phyloP scores from a whole-genome alignment of 2,113 vertebrate genomes.

The Burhinus oedicnemus region DNA sequence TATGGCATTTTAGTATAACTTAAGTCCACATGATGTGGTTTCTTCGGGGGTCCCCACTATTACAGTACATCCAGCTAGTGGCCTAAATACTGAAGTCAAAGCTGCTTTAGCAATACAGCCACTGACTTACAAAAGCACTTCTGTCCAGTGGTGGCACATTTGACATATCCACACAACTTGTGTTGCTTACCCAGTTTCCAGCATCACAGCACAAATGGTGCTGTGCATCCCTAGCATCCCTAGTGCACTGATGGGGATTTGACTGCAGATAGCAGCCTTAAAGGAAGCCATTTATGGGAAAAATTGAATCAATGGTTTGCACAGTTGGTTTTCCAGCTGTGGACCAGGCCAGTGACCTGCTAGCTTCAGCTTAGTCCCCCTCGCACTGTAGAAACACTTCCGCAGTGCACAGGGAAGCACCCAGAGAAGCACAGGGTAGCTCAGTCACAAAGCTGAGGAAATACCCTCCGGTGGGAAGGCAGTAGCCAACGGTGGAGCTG shows the following conservation, averaged over 20 bases:
- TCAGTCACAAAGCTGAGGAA: background rate
- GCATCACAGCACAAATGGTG: background rate
- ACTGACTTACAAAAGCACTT: background rate
- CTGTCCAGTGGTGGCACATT: background rate
- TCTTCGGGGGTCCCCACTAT: background rate
- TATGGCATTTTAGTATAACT: background rate
- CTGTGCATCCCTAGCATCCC: too few relatives aligned
- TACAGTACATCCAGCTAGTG: background rate
- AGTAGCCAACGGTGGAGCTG: background rate
- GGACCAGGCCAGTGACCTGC: background rate
- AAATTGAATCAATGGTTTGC: background rate
- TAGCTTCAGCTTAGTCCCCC: background rate
- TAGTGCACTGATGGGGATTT: background rate
- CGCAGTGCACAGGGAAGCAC: background rate
- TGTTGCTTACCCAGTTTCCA: background rate
- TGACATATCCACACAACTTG: background rate
- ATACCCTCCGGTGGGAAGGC: fast-evolving
- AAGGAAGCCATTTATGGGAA: background rate
- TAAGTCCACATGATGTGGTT: background rate
- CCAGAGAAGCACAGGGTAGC: too few relatives aligned
- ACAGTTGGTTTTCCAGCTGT: background rate
- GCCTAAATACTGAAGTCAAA: background rate
- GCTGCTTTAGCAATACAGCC: background rate
- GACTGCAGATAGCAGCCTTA: background rate
- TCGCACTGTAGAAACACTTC: background rate